phyloP scores from a whole-genome alignment of 2,113 vertebrate genomes.

The Bufo bufo region DNA sequence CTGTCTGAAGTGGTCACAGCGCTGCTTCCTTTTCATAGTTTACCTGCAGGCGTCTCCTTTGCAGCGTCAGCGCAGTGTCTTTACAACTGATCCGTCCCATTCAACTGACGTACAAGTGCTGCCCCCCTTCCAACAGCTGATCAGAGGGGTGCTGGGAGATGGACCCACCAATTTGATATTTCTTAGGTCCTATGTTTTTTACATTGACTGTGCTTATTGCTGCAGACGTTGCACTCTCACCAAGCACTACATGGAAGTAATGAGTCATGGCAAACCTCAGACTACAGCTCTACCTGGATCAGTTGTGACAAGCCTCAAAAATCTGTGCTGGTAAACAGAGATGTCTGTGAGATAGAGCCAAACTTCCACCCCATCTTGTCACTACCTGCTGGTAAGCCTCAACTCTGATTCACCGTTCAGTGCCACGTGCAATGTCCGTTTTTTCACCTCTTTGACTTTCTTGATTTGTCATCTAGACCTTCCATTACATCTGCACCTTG shows the following conservation, averaged over 20 bases:
- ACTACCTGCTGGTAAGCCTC: constrained; percentile 76
- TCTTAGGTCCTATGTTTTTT: not conserved
- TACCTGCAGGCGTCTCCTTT: too few species aligned
- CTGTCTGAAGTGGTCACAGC: too few species aligned
- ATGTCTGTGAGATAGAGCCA: constrained; percentile 71
- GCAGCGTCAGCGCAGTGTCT: too few species aligned
- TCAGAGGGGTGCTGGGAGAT: too few species aligned
- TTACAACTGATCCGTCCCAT: too few species aligned
- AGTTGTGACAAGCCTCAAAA: constrained; percentile 59
- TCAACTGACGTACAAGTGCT: too few species aligned
- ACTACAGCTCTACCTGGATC: constrained; percentile 60
- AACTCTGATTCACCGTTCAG: not conserved
- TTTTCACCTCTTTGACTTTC: not conserved
- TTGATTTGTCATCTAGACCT: constrained; percentile 72
- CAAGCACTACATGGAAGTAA: constrained; percentile 64
- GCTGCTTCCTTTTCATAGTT: too few species aligned
- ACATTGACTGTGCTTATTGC: constrained; percentile 51
- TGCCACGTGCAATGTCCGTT: not conserved
- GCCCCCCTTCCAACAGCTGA: too few species aligned
- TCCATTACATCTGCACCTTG: constrained; percentile 73
- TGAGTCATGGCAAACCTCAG: constrained; percentile 60
- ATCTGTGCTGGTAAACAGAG: constrained; percentile 63
- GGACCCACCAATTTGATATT: not conserved
- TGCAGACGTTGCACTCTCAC: constrained; percentile 69
- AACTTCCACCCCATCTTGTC: constrained; percentile 74